Evolutionary conservation across 2,888 invertebrate genomes (phyloP).

Genomic region (Diogma glabrata): DNA sequence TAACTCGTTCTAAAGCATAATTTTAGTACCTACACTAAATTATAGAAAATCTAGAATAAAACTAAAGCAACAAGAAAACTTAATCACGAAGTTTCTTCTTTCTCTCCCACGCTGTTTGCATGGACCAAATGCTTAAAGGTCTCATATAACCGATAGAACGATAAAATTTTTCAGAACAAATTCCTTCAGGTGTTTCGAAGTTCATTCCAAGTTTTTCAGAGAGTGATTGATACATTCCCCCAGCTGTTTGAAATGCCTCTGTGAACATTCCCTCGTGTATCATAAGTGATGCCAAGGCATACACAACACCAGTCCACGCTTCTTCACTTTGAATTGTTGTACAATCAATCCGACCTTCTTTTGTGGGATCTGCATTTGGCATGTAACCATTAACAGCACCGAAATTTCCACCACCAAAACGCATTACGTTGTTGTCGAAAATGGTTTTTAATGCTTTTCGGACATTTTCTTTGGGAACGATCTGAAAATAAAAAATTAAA

Average conservation of each 20-base stretch:
- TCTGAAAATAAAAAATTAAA: slow-evolving; percentile 50
- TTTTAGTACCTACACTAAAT: too few species aligned
- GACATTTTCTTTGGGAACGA: slow-evolving; percentile 69
- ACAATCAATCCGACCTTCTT: slow-evolving; percentile 50
- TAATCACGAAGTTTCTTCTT: slow-evolving; percentile 33
- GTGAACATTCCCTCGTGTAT: slow-evolving; percentile 75
- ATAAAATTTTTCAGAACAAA: slow-evolving; percentile 69
- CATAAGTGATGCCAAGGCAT: slow-evolving; percentile 74
- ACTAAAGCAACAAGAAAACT: too few species aligned
- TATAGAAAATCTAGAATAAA: too few species aligned
- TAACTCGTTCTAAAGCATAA: too few species aligned
- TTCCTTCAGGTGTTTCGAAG: slow-evolving; percentile 87
- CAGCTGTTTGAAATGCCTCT: slow-evolving; percentile 79
- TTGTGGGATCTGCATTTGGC: slow-evolving; percentile 36
- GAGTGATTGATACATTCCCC: slow-evolving; percentile 72
- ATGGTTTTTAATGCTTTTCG: slow-evolving; percentile 57
- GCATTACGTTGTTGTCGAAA: slow-evolving; percentile 71
- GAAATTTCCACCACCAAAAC: slow-evolving; percentile 64
- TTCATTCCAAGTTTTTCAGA: slow-evolving; percentile 71
- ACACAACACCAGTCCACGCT: slow-evolving; percentile 87
- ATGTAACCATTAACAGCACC: slow-evolving; percentile 88
- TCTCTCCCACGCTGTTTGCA: slow-evolving; percentile 60
- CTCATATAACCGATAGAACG: slow-evolving; percentile 89
- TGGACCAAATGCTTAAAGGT: slow-evolving; percentile 86
- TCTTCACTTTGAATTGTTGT: slow-evolving; percentile 78